Evolutionary conservation across 2,888 invertebrate species (phyloP).

Genomic region (Erpobdella octoculata): DNA sequence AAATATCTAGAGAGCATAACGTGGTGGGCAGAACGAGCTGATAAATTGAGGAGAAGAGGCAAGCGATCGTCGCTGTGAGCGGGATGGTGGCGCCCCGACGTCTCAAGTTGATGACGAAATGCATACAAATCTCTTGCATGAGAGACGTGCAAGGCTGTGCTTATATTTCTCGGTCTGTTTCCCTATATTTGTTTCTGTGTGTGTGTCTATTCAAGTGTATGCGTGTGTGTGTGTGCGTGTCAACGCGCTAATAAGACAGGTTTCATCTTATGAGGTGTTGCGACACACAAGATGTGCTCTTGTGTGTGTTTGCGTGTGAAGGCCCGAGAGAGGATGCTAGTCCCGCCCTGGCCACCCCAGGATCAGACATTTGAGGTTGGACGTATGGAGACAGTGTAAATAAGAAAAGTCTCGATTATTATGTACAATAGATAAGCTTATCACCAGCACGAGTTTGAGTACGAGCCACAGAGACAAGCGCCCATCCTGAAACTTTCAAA

Average conservation of each 20-base stretch:
- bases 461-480: too few relatives aligned
- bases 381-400: too few relatives aligned
- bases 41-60: too few relatives aligned
- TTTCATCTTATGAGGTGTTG: not conserved
- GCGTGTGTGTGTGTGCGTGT: not conserved
- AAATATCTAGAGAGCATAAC: not conserved
- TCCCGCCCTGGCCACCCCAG: too few relatives aligned
- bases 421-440: too few relatives aligned
- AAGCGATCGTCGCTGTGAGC: too few relatives aligned
- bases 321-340: too few relatives aligned
- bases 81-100: constrained; percentile 2
- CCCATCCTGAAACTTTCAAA: too few relatives aligned
- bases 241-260: too few relatives aligned
- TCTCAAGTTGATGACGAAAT: constrained; percentile 8
- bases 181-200: not conserved
- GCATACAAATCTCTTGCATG: not conserved
- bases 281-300: not conserved
- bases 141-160: not conserved
- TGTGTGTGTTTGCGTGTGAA: not conserved
- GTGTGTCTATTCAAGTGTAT: not conserved
- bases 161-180: not conserved
- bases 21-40: not conserved
- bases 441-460: too few relatives aligned
- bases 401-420: too few relatives aligned
- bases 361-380: too few relatives aligned